Evolutionary conservation across 2,888 invertebrate genomes (phyloP).

Genomic region (Smittia aterrima): DNA sequence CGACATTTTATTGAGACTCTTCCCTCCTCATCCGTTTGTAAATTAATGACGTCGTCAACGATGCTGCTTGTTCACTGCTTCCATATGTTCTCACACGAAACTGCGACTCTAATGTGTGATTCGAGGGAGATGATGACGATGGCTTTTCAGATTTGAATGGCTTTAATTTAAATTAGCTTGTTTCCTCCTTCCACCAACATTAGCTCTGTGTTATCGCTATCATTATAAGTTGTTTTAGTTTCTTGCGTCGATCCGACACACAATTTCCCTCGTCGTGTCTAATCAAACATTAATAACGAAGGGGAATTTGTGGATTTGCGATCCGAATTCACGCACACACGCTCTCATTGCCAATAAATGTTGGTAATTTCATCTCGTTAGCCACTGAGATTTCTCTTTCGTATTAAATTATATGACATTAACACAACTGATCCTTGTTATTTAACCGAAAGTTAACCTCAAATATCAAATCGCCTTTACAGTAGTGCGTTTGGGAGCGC

Average conservation of each 20-base stretch:
- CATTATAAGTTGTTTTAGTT: slow-evolving; percentile 2
- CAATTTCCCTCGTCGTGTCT: slow-evolving; percentile 18
- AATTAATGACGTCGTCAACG: slow-evolving; percentile 35
- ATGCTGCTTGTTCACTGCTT: neutral
- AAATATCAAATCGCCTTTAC: neutral
- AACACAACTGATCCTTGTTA: slow-evolving; percentile 27
- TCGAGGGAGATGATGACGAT: slow-evolving; percentile 21
- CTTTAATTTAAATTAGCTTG: slow-evolving; percentile 38
- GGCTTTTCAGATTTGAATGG: slow-evolving; percentile 29
- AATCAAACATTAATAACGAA: slow-evolving; percentile 34
- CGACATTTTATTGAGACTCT: neutral
- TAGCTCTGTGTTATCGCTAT: neutral
- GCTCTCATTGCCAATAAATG: neutral
- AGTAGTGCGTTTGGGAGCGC: neutral
- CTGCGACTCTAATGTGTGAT: neutral
- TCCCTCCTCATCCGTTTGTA: neutral
- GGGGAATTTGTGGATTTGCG: slow-evolving; percentile 8
- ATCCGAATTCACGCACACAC: neutral
- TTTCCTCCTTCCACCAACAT: neutral
- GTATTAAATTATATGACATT: slow-evolving; percentile 34
- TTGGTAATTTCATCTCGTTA: neutral
- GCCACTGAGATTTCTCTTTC: slow-evolving; percentile 27
- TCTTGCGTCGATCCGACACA: neutral
- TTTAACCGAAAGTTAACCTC: slow-evolving; percentile 30
- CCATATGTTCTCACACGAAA: slow-evolving; percentile 10